These are phyloP conservation scores for Anarhynchus alexandrinus DNA, from an alignment of 2,113 vertebrate genomes.

Conservation along the genomic window DNA sequence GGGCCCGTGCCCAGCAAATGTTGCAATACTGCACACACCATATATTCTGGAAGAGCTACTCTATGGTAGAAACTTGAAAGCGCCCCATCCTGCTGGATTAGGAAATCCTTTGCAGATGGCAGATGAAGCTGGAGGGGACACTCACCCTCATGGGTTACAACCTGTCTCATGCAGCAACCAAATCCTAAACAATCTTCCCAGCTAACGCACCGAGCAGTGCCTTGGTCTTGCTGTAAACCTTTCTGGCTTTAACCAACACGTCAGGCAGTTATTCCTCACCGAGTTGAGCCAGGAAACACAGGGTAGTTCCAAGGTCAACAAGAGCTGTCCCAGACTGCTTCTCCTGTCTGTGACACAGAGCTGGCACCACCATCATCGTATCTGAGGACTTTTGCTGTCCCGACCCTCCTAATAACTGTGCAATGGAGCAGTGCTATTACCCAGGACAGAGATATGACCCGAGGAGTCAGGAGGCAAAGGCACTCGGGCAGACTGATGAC, in stretches of 20 bases:
- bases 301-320: neutral
- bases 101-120: neutral
- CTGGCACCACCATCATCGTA: neutral
- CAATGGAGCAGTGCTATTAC: neutral
- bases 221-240: neutral
- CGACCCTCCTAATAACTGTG: neutral
- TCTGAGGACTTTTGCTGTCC: neutral
- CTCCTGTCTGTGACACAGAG: neutral
- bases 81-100: neutral
- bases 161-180: neutral
- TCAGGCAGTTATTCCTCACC: neutral
- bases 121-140: neutral
- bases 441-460: neutral
- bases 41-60: neutral
- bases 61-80: neutral
- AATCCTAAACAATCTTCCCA: neutral
- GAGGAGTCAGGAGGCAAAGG: neutral
- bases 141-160: neutral
- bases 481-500: accelerated
- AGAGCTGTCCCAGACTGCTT: neutral
- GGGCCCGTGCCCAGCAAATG: neutral
- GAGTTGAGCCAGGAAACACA: neutral
- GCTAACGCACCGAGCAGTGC: neutral
- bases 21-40: neutral
- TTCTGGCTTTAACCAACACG: neutral